Evolutionary conservation across 1,140 invertebrate genomes (phyloP).

Genomic region (Cepaea nemoralis): DNA sequence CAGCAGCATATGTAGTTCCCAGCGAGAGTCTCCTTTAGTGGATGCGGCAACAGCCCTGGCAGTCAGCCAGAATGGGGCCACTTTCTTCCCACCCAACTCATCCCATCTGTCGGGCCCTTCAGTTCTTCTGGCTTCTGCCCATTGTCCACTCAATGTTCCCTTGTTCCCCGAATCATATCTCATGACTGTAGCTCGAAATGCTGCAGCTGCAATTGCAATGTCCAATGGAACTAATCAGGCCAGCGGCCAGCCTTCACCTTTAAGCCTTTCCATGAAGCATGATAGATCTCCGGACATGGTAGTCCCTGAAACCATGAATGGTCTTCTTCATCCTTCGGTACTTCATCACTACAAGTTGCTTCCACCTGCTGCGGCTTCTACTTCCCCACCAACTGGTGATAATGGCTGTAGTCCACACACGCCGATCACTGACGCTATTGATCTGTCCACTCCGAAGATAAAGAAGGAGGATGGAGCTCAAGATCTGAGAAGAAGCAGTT

Average conservation of each 20-base stretch:
- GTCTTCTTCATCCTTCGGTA: conserved; percentile 15
- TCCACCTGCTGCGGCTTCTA: background rate
- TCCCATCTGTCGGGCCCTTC: conserved; percentile 5
- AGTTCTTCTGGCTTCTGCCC: conserved; percentile 16
- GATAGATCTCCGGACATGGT: conserved; percentile 21
- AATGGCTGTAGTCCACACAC: conserved; percentile 7
- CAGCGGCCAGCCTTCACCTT: conserved; percentile 24
- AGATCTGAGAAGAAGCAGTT: background rate
- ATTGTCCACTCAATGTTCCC: conserved; percentile 44
- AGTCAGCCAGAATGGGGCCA: conserved; percentile 36
- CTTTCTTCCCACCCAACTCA: conserved; percentile 29
- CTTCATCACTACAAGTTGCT: conserved; percentile 21
- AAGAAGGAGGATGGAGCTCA: conserved; percentile 10
- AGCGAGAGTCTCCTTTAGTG: conserved; percentile 8
- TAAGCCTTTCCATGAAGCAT: conserved; percentile 26
- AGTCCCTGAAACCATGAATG: conserved; percentile 38
- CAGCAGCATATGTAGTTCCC: conserved; percentile 3
- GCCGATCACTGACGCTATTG: conserved; percentile 19
- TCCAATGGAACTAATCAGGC: conserved; percentile 4
- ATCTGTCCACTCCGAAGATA: conserved; percentile 26
- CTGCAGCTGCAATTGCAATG: conserved; percentile 31
- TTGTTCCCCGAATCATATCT: conserved; percentile 47
- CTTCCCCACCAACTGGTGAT: conserved; percentile 5
- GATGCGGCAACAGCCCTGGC: background rate
- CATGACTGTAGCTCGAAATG: conserved; percentile 27